phyloP scores from a whole-genome alignment of 1,140 invertebrate genomes.

The Solenopsis fugax region DNA sequence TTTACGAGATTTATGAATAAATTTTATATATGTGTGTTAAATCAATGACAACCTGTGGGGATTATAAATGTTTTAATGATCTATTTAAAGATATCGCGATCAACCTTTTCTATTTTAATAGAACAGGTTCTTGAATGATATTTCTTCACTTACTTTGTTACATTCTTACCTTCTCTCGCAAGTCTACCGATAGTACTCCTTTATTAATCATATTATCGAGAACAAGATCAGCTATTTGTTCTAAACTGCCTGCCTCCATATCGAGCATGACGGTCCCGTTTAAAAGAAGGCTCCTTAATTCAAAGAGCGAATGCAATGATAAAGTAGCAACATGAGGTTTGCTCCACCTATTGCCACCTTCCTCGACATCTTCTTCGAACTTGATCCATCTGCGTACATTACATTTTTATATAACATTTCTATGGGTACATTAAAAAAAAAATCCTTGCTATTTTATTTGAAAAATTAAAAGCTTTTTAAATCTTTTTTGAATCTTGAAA shows the following conservation, averaged over 20 bases:
- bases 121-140: not conserved
- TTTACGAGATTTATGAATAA: not conserved
- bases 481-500: not conserved
- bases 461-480: not conserved
- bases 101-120: conserved; percentile 6
- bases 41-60: not conserved
- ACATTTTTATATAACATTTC: not conserved
- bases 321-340: conserved; percentile 97
- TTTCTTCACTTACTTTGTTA: not conserved
- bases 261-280: conserved; percentile 97
- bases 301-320: conserved; percentile 96
- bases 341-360: conserved; percentile 97
- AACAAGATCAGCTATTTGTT: conserved; percentile 96
- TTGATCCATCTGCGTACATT: conserved; percentile 93
- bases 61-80: not conserved
- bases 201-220: conserved; percentile 96
- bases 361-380: conserved; percentile 98
- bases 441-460: not conserved
- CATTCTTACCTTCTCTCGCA: conserved; percentile 91
- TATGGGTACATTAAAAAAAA: not conserved
- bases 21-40: not conserved
- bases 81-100: conserved; percentile 7
- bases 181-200: conserved; percentile 91
- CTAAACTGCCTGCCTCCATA: conserved; percentile 94
- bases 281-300: conserved; percentile 94